Conservation (phyloP, 2,888 invertebrate species). For the Eugnorisma glareosa region DNA sequence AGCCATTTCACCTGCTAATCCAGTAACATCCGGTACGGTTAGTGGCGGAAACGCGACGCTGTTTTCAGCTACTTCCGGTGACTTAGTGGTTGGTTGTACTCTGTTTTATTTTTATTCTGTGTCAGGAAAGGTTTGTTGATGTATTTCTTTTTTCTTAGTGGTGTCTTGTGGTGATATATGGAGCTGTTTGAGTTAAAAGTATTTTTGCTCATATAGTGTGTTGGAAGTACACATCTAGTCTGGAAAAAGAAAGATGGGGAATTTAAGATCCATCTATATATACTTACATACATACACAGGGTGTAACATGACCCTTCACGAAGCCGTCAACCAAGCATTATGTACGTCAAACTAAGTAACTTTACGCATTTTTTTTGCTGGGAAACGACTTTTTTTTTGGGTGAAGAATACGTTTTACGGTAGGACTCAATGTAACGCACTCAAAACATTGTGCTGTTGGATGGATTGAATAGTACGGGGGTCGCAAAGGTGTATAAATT, state of each 20-base stretch:
- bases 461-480: no score
- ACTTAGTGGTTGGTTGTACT: conserved; percentile 68
- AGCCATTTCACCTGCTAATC: conserved; percentile 67
- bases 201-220: neutral
- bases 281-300: no score
- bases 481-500: no score
- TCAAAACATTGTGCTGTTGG: no score
- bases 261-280: neutral
- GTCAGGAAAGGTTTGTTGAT: conserved; percentile 20
- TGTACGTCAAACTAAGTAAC: no score
- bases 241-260: neutral
- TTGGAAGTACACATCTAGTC: neutral
- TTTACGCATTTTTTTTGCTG: no score
- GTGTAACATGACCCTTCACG: no score
- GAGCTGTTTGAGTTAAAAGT: neutral
- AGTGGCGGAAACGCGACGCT: conserved; percentile 73
- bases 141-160: conserved; percentile 14
- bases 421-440: no score
- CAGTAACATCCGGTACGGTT: conserved; percentile 64
- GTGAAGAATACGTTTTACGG: no score
- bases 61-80: conserved; percentile 76
- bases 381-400: no score
- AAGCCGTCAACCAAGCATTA: no score
- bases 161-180: conserved; percentile 9
- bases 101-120: conserved; percentile 66